Conservation (phyloP, 2,888 invertebrate species). For the Reticulitermes lucifugus region DNA sequence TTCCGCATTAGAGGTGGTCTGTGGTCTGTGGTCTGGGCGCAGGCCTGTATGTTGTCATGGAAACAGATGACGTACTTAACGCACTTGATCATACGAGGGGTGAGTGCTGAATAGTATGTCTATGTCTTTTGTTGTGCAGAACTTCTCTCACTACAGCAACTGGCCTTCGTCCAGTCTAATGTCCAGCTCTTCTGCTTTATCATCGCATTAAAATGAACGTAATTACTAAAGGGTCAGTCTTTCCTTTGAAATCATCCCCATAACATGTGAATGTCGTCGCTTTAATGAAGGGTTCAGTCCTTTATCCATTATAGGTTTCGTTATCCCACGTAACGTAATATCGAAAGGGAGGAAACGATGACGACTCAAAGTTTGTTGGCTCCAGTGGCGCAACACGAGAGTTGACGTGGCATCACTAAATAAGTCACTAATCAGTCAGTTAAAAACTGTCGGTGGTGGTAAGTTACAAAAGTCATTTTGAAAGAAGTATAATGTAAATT, state of each 20-base stretch:
- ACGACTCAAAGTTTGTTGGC: neutral
- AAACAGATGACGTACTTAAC: neutral
- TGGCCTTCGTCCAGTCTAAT: conserved; percentile 22
- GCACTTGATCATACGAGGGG: neutral
- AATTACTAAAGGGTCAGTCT: neutral
- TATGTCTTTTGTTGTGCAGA: neutral
- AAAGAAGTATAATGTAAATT: too few species aligned
- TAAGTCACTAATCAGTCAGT: neutral
- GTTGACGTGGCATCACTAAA: neutral
- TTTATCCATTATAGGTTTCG: conserved; percentile 9
- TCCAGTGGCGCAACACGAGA: neutral
- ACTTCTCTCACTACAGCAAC: neutral
- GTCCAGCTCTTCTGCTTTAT: conserved; percentile 3
- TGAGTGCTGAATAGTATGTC: neutral
- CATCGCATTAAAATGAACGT: conserved; percentile 4
- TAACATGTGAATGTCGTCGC: neutral
- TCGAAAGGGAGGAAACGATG: neutral
- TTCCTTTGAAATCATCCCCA: conserved; percentile 9
- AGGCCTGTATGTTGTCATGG: too few species aligned
- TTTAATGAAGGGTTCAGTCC: conserved; percentile 28
- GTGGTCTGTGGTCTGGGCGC: too few species aligned
- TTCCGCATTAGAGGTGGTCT: too few species aligned
- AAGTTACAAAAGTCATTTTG: too few species aligned
- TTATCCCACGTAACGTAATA: conserved; percentile 13
- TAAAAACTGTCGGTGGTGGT: too few species aligned